A percentile compares a stretch with the other conserved stretches of the same genome.
phyloP scores from a whole-genome alignment of 2,113 vertebrate genomes.

The Engystomops pustulosus region DNA sequence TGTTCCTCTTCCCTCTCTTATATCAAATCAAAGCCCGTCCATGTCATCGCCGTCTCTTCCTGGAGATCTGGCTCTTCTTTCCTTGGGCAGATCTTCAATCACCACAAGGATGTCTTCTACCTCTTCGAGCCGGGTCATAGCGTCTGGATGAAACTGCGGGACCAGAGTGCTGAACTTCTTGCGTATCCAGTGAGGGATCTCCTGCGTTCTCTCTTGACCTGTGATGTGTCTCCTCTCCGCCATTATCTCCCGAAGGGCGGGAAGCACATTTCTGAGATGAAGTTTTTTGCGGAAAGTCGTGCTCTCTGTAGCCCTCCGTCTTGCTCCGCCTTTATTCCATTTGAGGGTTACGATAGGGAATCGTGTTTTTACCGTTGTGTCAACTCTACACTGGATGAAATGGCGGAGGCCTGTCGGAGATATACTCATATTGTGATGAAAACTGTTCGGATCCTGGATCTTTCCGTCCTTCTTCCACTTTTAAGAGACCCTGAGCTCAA shows the following conservation, averaged over 20 bases:
- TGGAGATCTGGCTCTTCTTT: slow-evolving; percentile 84
- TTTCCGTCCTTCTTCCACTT: slow-evolving; percentile 77
- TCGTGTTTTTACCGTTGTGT: slow-evolving; percentile 65
- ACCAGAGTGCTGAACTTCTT: slow-evolving; percentile 61
- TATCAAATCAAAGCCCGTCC: slow-evolving; percentile 43
- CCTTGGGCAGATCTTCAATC: slow-evolving; percentile 80
- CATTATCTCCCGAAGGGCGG: slow-evolving; percentile 69
- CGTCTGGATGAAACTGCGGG: slow-evolving; percentile 71
- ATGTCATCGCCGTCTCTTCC: slow-evolving; percentile 78
- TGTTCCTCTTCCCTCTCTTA: not conserved
- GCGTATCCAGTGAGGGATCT: slow-evolving; percentile 75
- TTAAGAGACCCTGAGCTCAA: slow-evolving; percentile 73
- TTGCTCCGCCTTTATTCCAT: slow-evolving; percentile 65
- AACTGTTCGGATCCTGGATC: slow-evolving; percentile 77
- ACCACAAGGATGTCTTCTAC: slow-evolving; percentile 81
- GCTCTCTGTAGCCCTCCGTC: slow-evolving; percentile 75
- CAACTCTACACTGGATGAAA: slow-evolving; percentile 43
- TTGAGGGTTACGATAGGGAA: slow-evolving; percentile 66
- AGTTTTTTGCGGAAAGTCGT: slow-evolving; percentile 77
- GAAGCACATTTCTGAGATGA: slow-evolving; percentile 69
- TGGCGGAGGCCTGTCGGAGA: slow-evolving; percentile 66
- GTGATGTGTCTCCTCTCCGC: slow-evolving; percentile 76
- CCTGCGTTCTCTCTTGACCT: slow-evolving; percentile 72
- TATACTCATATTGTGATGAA: slow-evolving; percentile 80
- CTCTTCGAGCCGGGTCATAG: slow-evolving; percentile 82